Percentiles rank a stretch among this genome's conserved stretches.
Conservation (phyloP, 2,113 vertebrate genomes). For the Terrapene triunguis region DNA sequence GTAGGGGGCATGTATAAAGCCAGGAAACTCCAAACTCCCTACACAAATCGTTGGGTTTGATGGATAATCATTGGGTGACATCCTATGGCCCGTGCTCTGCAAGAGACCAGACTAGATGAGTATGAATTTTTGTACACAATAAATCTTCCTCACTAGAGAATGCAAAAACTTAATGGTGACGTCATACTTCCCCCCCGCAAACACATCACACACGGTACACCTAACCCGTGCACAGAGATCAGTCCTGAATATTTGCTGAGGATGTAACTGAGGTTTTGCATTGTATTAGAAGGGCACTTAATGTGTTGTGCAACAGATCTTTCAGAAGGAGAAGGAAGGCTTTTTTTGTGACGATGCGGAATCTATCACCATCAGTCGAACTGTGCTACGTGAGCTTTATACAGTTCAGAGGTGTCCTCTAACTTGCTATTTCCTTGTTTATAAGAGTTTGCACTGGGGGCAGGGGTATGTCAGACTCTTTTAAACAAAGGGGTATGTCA, state of each 20-base stretch:
- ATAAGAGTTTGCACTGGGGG: neutral
- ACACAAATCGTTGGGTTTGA: neutral
- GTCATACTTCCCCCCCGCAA: neutral
- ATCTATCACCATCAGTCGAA: neutral
- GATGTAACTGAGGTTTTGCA: neutral
- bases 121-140: neutral
- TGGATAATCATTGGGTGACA: neutral
- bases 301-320: neutral
- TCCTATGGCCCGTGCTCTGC: neutral
- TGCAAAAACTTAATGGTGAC: neutral
- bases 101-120: neutral
- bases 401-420: neutral
- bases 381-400: neutral
- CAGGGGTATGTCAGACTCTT: too few relatives aligned
- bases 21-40: neutral
- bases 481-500: too few relatives aligned
- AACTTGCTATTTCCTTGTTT: neutral
- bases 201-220: neutral
- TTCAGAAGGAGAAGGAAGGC: neutral
- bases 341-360: neutral
- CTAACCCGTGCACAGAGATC: neutral
- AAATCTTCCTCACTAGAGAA: neutral
- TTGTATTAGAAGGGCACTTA: neutral
- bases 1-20: neutral
- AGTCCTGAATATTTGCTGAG: neutral